Base-by-base conservation (phyloP, 1,140 invertebrate genomes). In the Batillaria attramentaria region DNA sequence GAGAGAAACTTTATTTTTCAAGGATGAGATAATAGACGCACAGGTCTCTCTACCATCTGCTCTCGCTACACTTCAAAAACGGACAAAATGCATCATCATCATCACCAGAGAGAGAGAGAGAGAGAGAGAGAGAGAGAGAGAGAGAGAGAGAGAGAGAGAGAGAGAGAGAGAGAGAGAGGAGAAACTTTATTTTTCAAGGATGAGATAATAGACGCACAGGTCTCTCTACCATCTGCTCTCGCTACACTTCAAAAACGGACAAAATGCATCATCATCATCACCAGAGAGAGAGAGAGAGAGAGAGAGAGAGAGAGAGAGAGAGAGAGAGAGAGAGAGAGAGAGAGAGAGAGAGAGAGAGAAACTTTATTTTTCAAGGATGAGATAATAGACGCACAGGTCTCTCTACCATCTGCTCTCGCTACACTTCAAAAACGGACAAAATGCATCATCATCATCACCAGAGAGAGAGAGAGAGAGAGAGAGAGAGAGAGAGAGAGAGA, bases 121-220 rank as follows among this genome's bases (percentile, higher is more conserved):
- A 75, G 74, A 39, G 31, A 76, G 74, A 76, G 74, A 76, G 62
- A 68, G 75, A 42, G 75, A 43, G 75, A 68, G 60, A 77, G 75
- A 68, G 60, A 42, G 75, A 68, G 60, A 43, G 39, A 46, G 57
- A 65, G 33, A 37, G 54, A 76, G 73, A 60, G 75, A 68, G 75
- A 43, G 75, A 68, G 37, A 60, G 75, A 42, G 37, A 77, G 60
- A 42, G 60, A 66, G 62, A 62, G 75, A 43, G 60, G 42, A 33
- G 6, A n/a, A 43, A 41, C 42, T 18, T 18, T 24, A 77, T 8
- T 31, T 37, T 3, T 24, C 3, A 42, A 68, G 62, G 24, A 39
- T 28, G 75, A 43, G 75, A 66, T 35, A 66, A 39, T 16, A 28
- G 3, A 24, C 4, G 35, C 20, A 41, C 18, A 8, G 3, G n/a